Base-by-base conservation (phyloP, 2,888 invertebrate species). In the Drosophila multiciliata region DNA sequence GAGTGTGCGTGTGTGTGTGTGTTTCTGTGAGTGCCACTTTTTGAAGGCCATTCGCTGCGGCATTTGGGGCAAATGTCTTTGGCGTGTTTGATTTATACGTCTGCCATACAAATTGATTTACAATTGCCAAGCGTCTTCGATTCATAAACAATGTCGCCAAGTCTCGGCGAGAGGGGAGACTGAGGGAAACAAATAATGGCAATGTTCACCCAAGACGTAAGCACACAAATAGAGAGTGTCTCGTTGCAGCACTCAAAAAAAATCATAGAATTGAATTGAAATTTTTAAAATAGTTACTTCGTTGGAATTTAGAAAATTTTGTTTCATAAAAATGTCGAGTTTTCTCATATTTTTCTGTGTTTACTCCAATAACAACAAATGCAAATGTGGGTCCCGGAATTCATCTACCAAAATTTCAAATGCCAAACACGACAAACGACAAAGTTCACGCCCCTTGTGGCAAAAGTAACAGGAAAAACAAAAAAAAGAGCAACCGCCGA, bases 81-180 rank as follows among this genome's bases (percentile, higher is more conserved):
- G 49, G 62, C 59, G 60, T 80, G 64, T 89, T 85, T 89, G 90
- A 85, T 85, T 85, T 89, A 85, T 85, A 71, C 59, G 72, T 69
- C 69, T 67, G 83, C 78, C 73, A 45, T 33, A 68, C 75, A 85
- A 85, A 85, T 85, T 89, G 90, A 87, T 89, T 85, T 89, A 80
- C 86, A 85, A 85, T 85, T 89, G 85, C 72, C 64, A 57, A 52
- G 73, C 62, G 53, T 66, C 45, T 45, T 23, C 67, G 60, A 66
- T 67, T 65, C 60, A 73, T 67, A 72, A 66, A 52, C 66, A 52
- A 45, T 65, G 66, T 50, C 57, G 26, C 42, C 23, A n/a, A 42
- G 36, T 38, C 15, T 48, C 20, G 32, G 8, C 52, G 29, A 45
- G 52, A 58, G 66, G 23, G 29, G 29, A 29, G 53, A 36, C 6